phyloP scores from a whole-genome alignment of 2,113 vertebrate species.

The Cyanistes caeruleus region DNA sequence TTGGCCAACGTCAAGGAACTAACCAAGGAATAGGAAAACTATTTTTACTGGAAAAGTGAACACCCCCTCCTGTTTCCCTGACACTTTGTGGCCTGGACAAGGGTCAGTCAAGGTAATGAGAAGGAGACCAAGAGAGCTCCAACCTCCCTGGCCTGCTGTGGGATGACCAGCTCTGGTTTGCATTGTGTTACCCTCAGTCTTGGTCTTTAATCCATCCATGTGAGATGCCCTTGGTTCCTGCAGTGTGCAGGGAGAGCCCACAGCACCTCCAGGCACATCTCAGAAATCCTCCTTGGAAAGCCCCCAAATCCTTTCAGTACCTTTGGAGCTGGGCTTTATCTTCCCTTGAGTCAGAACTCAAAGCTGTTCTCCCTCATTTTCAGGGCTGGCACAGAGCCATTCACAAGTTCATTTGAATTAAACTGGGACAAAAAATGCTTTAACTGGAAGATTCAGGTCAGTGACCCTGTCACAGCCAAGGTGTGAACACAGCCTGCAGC shows the following conservation, averaged over 20 bases:
- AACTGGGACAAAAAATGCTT: neutral
- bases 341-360: neutral
- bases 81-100: neutral
- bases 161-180: neutral
- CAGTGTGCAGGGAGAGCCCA: neutral
- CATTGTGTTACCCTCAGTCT: neutral
- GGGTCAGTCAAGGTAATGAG: conserved; percentile 13
- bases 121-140: neutral
- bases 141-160: neutral
- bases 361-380: neutral
- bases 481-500: neutral
- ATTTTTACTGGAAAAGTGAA: conserved; percentile 11
- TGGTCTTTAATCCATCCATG: neutral
- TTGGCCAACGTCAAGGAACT: neutral
- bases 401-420: neutral
- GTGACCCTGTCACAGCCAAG: neutral
- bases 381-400: neutral
- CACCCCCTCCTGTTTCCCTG: neutral
- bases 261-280: rapidly evolving
- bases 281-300: neutral
- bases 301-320: neutral
- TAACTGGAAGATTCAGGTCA: neutral
- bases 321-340: neutral
- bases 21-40: neutral
- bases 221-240: neutral